Conservation (phyloP, 2,797 vertebrate genomes). For the Gambelia wislizenii region DNA sequence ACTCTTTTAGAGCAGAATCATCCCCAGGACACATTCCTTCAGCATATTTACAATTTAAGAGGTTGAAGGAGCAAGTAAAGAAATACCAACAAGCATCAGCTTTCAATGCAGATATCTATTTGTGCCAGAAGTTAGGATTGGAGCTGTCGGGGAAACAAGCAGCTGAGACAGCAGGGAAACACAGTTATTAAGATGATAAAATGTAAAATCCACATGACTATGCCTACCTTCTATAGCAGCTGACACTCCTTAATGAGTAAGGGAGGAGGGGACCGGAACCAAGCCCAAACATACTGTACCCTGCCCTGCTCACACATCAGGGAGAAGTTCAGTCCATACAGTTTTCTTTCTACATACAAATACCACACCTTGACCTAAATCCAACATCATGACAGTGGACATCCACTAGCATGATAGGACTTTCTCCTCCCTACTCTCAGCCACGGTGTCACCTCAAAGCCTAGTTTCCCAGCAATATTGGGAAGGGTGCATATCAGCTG, state of each 20-base stretch:
- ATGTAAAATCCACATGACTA: neutral
- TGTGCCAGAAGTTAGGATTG: conserved; percentile 4
- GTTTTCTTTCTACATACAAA: neutral
- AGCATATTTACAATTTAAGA: conserved; percentile 19
- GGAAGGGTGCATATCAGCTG: neutral
- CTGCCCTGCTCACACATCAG: neutral
- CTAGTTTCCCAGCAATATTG: neutral
- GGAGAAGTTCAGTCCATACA: neutral
- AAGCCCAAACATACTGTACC: neutral
- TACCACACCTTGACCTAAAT: neutral
- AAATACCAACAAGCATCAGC: conserved; percentile 19
- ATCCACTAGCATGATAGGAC: neutral
- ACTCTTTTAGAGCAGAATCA: conserved; percentile 40
- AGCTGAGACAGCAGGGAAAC: conserved; percentile 40
- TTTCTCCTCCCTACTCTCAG: neutral
- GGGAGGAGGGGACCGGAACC: too few species aligned
- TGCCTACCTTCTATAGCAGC: neutral
- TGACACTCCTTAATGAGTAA: neutral
- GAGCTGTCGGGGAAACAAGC: conserved; percentile 22
- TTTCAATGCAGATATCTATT: conserved; percentile 35
- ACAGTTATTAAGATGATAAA: conserved; percentile 12
- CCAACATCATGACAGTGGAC: neutral
- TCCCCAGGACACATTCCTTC: neutral
- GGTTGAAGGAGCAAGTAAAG: conserved; percentile 38
- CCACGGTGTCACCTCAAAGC: neutral